Evolutionary conservation across 2,888 invertebrate species (phyloP), one percentile per base, ranked within the genome.

Genomic region (Heliothis peltigera): DNA sequence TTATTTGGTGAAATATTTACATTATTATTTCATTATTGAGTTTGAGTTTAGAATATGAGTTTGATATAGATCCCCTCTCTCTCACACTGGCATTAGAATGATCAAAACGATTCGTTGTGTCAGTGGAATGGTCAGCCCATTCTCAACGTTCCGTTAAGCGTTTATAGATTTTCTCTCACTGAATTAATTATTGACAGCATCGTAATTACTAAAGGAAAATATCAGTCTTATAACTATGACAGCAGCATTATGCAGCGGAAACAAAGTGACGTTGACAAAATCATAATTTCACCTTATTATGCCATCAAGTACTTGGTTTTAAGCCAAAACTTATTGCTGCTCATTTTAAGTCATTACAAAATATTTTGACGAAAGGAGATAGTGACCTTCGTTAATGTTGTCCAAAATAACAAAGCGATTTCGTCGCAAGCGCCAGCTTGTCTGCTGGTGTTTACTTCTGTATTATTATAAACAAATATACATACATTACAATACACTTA

Each of bases 321-420:
- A n/a, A 48, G 57, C 57, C 74, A 69, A 61, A 53, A 28, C 10
- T 25, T 19, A 64, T 46, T 64, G 65, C 15, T 58, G 19, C 42
- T 18, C 55, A 44, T 44, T 52, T 56, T 25, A 63, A 61, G 63
- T 42, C 53, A 19, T 12, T 43, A 42, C 52, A 25, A 51, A 56
- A 56, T 43, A 66, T 64, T 57, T 52, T 46, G 70, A 58, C 58
- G 49, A 32, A 19, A 25, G 43, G 6, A 64, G 21, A 53, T 43
- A 19, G 18, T 17, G 70, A 2, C 70, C 64, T 69, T 70, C 18
- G 32, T 39, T 32, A 35, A 52, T 64, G 15, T 42, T 48, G 32
- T 28, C 28, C 7, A 22, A 53, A 69, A 57, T 57, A 44, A 56
- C 25, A 21, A 21, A 43, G 8, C 3, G 7, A 22, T 1, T n/a